Evolutionary conservation across 2,797 vertebrate genomes (phyloP).

Genomic region (Coccyzus lansbergi): DNA sequence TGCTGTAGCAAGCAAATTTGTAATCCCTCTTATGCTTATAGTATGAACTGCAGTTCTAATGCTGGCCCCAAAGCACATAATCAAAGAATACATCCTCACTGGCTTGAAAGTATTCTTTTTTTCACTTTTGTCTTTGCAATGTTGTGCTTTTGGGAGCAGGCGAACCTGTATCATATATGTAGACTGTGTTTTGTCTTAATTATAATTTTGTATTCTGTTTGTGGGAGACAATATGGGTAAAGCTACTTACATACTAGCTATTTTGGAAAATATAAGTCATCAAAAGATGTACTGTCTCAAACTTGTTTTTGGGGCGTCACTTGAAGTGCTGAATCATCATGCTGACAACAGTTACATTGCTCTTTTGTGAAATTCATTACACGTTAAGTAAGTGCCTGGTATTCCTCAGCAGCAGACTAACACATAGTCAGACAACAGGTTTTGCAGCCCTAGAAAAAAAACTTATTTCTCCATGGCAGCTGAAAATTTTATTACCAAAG

Average conservation of each 20-base stretch:
- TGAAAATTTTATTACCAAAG: not conserved
- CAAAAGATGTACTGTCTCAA: not conserved
- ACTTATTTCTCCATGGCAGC: not conserved
- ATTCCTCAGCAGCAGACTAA: not conserved
- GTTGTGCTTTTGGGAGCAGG: slow-evolving; percentile 17
- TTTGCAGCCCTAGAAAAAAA: not conserved
- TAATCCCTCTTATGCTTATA: slow-evolving; percentile 20
- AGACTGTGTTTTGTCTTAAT: slow-evolving; percentile 30
- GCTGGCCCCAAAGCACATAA: slow-evolving; percentile 38
- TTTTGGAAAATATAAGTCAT: slow-evolving; percentile 24
- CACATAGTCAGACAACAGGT: not conserved
- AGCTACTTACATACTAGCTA: not conserved
- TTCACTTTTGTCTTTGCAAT: not conserved
- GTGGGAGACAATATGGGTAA: not conserved
- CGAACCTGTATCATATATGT: not conserved
- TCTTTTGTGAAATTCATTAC: not conserved
- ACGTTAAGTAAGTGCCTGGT: not conserved
- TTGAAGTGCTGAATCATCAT: not conserved
- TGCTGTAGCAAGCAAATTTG: slow-evolving; percentile 51
- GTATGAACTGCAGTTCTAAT: not conserved
- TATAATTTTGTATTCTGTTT: not conserved
- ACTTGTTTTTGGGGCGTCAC: not conserved
- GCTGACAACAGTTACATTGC: not conserved
- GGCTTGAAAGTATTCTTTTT: slow-evolving; percentile 13
- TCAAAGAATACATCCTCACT: not conserved